Percentiles rank a stretch among this genome's conserved stretches.
phyloP scores from a whole-genome alignment of 37 sponge, comb jelly and placozoan species.

The Aplysina aerophoba region DNA sequence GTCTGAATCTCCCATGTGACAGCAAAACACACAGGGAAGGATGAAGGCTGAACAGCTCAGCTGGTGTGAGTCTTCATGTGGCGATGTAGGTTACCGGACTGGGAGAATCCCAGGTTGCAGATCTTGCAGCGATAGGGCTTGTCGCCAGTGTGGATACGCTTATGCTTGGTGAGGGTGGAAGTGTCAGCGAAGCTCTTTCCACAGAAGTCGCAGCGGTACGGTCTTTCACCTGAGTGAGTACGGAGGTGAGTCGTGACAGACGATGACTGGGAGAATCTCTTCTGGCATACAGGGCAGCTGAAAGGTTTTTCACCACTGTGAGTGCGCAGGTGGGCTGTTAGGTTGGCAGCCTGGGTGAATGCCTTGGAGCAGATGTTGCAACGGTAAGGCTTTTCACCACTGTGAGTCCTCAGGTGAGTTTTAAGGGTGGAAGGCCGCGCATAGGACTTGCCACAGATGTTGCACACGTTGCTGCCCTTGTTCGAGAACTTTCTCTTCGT shows the following conservation, averaged over 20 bases:
- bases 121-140: conserved; percentile 97
- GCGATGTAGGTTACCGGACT: conserved; percentile 94
- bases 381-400: conserved; percentile 94
- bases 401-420: conserved; percentile 94
- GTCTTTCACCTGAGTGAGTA: conserved; percentile 96
- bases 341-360: conserved; percentile 98
- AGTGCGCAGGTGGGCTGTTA: conserved; percentile 95
- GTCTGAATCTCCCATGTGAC: neutral
- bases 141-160: conserved; percentile 94
- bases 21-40: neutral
- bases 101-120: conserved; percentile 92
- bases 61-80: conserved; percentile 96
- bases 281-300: conserved; percentile 90
- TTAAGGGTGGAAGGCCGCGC: conserved; percentile 95
- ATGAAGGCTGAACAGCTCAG: neutral
- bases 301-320: conserved; percentile 99
- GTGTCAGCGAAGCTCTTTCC: conserved; percentile 94
- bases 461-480: conserved; percentile 66
- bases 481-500: neutral
- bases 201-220: conserved; percentile 92
- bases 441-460: conserved; percentile 96
- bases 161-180: conserved; percentile 98
- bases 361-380: conserved; percentile 90
- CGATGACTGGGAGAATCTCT: conserved; percentile 93
- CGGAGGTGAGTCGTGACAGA: conserved; percentile 98